Evolutionary conservation across 1,140 invertebrate species (phyloP).

Genomic region (Bombus pyrosoma): DNA sequence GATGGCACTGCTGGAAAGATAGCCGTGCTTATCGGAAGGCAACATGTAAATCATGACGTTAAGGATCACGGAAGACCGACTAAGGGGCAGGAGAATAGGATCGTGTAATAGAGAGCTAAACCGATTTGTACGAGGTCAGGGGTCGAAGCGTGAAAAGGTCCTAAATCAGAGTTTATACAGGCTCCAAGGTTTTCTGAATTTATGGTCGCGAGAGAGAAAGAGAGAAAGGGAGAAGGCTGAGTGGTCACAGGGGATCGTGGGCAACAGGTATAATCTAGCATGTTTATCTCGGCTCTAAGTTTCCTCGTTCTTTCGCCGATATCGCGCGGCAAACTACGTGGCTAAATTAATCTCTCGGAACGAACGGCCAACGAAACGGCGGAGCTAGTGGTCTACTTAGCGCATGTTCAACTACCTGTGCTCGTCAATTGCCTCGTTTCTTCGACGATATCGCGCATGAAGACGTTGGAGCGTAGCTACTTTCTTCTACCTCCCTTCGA

Average conservation of each 20-base stretch:
- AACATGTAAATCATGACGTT: conserved; percentile 10
- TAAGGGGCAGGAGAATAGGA: conserved; percentile 2
- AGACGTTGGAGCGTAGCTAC: background rate
- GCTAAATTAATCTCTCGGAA: conserved; percentile 44
- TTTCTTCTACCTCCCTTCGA: background rate
- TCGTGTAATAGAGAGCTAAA: conserved; percentile 31
- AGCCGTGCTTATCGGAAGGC: background rate
- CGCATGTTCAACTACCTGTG: background rate
- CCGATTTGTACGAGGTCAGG: conserved; percentile 46
- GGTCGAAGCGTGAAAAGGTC: conserved; percentile 49
- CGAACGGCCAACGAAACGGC: conserved; percentile 26
- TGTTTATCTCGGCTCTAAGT: conserved; percentile 51
- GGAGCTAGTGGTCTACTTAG: conserved; percentile 4
- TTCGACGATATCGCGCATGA: background rate
- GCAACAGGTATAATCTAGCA: conserved; percentile 60
- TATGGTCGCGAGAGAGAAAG: conserved; percentile 22
- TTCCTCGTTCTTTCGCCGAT: conserved; percentile 42
- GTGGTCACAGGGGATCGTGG: conserved; percentile 38
- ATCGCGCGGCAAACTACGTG: conserved; percentile 9
- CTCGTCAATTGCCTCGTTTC: background rate
- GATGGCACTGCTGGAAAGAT: background rate
- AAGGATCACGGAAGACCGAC: conserved; percentile 1
- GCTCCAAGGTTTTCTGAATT: conserved; percentile 52
- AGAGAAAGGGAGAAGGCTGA: background rate
- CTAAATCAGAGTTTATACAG: conserved; percentile 50